Conservation (phyloP, 2,888 invertebrate genomes). For the Epinotia demarniana region DNA sequence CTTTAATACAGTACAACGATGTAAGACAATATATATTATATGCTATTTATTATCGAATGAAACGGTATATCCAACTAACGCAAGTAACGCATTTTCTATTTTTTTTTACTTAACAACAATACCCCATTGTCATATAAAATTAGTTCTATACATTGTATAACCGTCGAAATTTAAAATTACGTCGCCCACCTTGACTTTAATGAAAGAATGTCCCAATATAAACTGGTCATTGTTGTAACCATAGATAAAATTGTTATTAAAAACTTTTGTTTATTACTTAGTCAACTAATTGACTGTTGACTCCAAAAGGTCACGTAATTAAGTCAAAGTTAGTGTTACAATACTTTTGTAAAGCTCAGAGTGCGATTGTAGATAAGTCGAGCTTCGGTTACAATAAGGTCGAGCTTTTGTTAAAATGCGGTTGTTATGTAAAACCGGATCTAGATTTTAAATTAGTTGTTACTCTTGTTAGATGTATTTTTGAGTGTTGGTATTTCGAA, state of each 20-base stretch:
- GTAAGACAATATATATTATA: background rate
- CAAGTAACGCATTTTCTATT: background rate
- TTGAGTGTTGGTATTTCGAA: slow-evolving; percentile 1
- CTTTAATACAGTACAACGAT: no score
- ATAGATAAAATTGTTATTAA: slow-evolving; percentile 50
- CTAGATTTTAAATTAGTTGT: slow-evolving; percentile 10
- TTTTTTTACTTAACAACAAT: slow-evolving; percentile 6
- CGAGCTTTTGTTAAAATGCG: slow-evolving; percentile 25
- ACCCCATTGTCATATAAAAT: slow-evolving; percentile 15
- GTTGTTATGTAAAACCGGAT: slow-evolving; percentile 36
- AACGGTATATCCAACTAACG: background rate
- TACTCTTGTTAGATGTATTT: slow-evolving; percentile 1
- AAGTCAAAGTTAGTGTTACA: slow-evolving; percentile 45
- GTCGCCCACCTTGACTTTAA: slow-evolving; percentile 43
- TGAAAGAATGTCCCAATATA: slow-evolving; percentile 54
- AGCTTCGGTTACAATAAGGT: slow-evolving; percentile 32
- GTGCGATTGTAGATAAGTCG: slow-evolving; percentile 41
- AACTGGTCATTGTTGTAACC: slow-evolving; percentile 53
- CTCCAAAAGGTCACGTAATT: slow-evolving; percentile 51
- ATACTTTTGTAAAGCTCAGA: slow-evolving; percentile 36
- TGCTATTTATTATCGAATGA: background rate
- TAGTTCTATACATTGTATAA: slow-evolving; percentile 8
- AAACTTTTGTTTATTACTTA: slow-evolving; percentile 54
- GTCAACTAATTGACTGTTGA: slow-evolving; percentile 52
- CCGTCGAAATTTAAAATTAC: slow-evolving; percentile 30